A percentile compares a stretch with the other conserved stretches of the same genome.
Conservation (phyloP, 2,888 invertebrate species). For the Mechanitis mazaeus region DNA sequence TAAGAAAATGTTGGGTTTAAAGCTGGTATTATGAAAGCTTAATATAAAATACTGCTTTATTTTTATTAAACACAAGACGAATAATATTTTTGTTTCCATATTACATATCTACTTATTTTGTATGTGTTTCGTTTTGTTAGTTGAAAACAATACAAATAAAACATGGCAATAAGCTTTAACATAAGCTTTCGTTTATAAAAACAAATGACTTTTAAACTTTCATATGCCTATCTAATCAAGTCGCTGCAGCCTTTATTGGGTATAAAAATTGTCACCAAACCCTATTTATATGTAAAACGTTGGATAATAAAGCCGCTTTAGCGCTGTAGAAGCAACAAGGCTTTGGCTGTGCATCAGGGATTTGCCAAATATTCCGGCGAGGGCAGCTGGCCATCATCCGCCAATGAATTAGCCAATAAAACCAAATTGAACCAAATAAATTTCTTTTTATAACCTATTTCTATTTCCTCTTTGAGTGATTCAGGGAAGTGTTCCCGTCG, state of each 20-base stretch:
- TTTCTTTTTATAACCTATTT: conserved; percentile 63
- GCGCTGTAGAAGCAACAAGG: conserved; percentile 38
- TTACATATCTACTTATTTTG: neutral
- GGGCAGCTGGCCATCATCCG: conserved; percentile 46
- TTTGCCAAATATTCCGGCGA: conserved; percentile 53
- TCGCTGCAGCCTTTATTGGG: conserved; percentile 11
- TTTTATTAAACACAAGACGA: neutral
- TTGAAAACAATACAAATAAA: neutral
- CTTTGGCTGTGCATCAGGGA: conserved; percentile 48
- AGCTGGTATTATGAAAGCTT: neutral
- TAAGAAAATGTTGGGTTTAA: neutral
- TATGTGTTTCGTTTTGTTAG: neutral
- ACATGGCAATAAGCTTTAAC: neutral
- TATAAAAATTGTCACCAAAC: conserved; percentile 19
- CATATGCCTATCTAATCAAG: conserved; percentile 13
- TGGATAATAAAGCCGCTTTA: conserved; percentile 53
- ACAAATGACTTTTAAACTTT: neutral
- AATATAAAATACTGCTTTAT: neutral
- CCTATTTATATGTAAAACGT: conserved; percentile 65
- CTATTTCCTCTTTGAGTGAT: conserved; percentile 37
- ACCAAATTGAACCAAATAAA: conserved; percentile 73
- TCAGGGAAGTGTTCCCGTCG: neutral
- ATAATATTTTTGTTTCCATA: neutral
- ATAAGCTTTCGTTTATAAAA: neutral
- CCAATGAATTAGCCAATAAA: conserved; percentile 73